These are phyloP conservation scores for Noctilio leporinus DNA, from an alignment of 2,113 vertebrate genomes.

Conservation along the genomic window DNA sequence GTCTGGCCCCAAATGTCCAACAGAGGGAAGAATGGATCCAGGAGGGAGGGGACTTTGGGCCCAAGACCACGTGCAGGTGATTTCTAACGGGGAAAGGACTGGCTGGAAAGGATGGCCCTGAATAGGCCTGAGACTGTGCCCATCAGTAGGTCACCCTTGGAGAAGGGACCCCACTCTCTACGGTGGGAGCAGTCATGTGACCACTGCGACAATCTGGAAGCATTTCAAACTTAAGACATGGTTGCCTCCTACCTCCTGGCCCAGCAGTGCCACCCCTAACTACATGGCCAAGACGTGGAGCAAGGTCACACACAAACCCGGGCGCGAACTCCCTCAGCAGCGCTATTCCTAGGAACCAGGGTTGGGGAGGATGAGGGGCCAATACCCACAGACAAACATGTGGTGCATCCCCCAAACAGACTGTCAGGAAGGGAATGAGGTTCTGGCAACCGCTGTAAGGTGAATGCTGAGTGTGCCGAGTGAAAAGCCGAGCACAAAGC, in stretches of 20 bases:
- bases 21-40: background rate
- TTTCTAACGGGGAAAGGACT: background rate
- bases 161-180: background rate
- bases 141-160: background rate
- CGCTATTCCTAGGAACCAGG: background rate
- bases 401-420: background rate
- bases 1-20: too few relatives aligned
- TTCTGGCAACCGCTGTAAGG: fast-evolving
- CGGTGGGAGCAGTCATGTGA: too few relatives aligned
- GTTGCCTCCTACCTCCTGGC: too few relatives aligned
- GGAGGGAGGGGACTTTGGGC: background rate
- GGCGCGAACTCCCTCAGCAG: fast-evolving
- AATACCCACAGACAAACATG: background rate
- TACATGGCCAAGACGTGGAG: fast-evolving
- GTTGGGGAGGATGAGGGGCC: background rate
- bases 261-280: background rate
- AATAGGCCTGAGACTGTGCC: background rate
- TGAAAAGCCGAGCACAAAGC: too few relatives aligned
- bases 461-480: background rate
- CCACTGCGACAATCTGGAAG: too few relatives aligned
- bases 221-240: background rate
- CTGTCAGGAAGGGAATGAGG: background rate
- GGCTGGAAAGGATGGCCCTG: background rate
- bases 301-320: background rate
- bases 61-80: background rate